phyloP scores from a whole-genome alignment of 2,113 vertebrate genomes.

The Psilopogon haemacephalus region DNA sequence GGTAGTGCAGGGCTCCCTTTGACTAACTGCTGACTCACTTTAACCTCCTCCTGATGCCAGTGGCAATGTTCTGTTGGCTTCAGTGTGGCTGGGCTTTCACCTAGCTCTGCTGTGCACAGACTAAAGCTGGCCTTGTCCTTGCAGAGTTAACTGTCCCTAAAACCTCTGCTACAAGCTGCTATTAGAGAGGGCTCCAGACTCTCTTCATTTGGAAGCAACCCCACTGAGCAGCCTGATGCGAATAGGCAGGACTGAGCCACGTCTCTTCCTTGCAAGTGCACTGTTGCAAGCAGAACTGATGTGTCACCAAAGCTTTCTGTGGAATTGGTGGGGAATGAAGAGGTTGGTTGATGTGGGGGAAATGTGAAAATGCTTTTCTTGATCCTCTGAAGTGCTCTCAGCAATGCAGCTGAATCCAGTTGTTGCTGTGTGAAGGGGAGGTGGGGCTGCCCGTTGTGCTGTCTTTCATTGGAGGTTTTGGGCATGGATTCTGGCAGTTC shows the following conservation, averaged over 20 bases:
- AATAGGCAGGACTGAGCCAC: constrained; percentile 59
- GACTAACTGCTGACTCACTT: constrained; percentile 46
- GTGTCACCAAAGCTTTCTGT: constrained; percentile 36
- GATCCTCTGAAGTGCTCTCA: constrained; percentile 31
- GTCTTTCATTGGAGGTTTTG: constrained; percentile 68
- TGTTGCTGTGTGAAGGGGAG: constrained; percentile 70
- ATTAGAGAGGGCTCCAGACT: constrained; percentile 43
- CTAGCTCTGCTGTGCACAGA: constrained; percentile 19
- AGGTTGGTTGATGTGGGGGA: constrained; percentile 47
- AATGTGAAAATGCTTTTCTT: constrained; percentile 39
- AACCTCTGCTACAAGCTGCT: constrained; percentile 55
- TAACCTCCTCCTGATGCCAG: constrained; percentile 23
- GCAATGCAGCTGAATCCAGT: constrained; percentile 61
- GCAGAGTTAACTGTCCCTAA: constrained; percentile 21
- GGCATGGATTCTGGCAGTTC: constrained; percentile 75
- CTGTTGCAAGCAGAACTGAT: constrained; percentile 54
- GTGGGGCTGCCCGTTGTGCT: constrained; percentile 74
- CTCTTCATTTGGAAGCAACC: constrained; percentile 55
- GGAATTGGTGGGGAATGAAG: constrained; percentile 43
- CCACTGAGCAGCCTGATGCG: constrained; percentile 18
- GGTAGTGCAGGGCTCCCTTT: constrained; percentile 19
- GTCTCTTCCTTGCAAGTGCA: constrained; percentile 51
- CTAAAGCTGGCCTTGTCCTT: constrained; percentile 38
- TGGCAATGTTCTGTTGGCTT: constrained; percentile 30
- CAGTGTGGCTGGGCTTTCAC: constrained; percentile 13